phyloP scores from a whole-genome alignment of 2,113 vertebrate genomes.

The Alectura lathami region DNA sequence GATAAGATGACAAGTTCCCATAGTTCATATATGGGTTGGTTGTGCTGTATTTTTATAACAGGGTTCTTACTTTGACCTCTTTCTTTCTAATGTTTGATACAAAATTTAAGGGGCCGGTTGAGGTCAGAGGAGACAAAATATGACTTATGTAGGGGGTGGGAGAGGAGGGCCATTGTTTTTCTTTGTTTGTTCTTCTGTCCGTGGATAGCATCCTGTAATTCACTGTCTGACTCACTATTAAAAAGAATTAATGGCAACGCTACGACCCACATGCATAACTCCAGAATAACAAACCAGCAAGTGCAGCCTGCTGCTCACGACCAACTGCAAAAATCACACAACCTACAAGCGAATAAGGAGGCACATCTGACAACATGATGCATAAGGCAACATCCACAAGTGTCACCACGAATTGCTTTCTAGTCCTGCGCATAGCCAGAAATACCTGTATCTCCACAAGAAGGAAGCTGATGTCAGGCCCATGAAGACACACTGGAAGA shows the following conservation, averaged over 20 bases:
- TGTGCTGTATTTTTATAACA: not conserved
- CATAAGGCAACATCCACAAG: not conserved
- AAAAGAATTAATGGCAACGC: conserved; percentile 59
- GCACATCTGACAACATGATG: not conserved
- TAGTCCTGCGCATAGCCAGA: fast-evolving
- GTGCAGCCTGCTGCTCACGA: not conserved
- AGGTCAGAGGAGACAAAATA: conserved; percentile 59
- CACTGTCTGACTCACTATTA: conserved; percentile 12
- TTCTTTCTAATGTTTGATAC: conserved; percentile 58
- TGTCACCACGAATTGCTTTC: not conserved
- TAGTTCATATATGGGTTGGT: conserved; percentile 54
- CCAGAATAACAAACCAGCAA: conserved; percentile 32
- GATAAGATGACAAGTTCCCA: conserved; percentile 70
- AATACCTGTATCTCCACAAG: not conserved
- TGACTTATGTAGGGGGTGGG: conserved; percentile 43
- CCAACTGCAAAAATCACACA: conserved; percentile 1
- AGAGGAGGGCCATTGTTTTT: conserved; percentile 21
- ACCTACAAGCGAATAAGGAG: not conserved
- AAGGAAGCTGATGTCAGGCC: not conserved
- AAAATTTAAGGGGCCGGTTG: conserved; percentile 61
- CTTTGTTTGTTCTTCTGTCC: conserved; percentile 41
- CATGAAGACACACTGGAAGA: not conserved
- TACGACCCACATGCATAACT: conserved; percentile 23
- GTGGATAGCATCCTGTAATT: conserved; percentile 26
- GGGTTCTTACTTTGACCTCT: conserved; percentile 55